Base-by-base conservation (phyloP, 2,113 vertebrate genomes). In the Dicerorhinus sumatrensis region DNA sequence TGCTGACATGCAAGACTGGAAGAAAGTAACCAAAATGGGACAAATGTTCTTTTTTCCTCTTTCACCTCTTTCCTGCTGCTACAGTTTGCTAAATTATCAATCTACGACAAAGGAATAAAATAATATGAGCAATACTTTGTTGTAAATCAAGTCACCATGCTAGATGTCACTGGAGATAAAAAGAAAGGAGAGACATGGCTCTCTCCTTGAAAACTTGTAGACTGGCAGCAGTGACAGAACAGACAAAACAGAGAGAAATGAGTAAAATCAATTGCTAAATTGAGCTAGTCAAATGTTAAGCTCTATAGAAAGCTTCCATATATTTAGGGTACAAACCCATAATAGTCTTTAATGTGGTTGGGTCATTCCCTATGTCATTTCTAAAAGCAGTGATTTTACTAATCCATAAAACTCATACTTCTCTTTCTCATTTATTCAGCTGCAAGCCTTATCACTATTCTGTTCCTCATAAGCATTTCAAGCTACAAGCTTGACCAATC, bases 391-490 rank as follows among this genome's bases (percentile, higher is more conserved):
- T 76, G 23, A 80, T 95, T 94, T 94, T 54, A 80, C 6, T 70
- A 69, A 94, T 83, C 3, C 33, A 62, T 69, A 87, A 94, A 82
- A 54, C n/a, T 88, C 58, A 80, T 36, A 36, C 10, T 80, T 88
- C 27, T 70, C 10, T 89, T 95, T 70, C 56, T 48, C 67, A 76
- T 42, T 48, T 94, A 80, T 60, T 94, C 72, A 93, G 75, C 33
- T 94, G 6, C 21, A 96, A 31, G 46, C 27, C 31, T 95, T 91
- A 51, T 58, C 73, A 67, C 39, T 67, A 69, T 82, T 69, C 65
- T 89, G 25, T 33, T 96, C 51, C 31, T 95, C 36, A 93, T 36
- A 94, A 46, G 20, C 20, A 97, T 85, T 92, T 80, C 60, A 63
- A 92, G 11, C 11, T 77, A 5, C 18, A 77, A 91, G 27, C 42